Evolutionary conservation across 1,140 invertebrate species (phyloP).

Genomic region (Hypsibius dujardini): DNA sequence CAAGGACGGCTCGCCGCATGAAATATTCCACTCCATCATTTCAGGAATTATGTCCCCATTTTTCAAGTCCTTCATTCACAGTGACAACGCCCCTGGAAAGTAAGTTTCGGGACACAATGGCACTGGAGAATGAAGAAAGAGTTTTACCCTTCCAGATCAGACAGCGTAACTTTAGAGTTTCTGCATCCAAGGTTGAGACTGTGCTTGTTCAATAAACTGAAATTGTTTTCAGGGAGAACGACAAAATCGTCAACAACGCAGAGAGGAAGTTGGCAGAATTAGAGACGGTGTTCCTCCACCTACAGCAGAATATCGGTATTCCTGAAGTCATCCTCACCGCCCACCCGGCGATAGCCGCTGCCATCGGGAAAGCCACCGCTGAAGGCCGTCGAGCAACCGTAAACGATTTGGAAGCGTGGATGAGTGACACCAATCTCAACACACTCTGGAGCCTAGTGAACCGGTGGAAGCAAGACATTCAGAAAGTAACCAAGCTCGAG

Average conservation of each 20-base stretch:
- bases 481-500: conserved; percentile 95
- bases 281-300: conserved; percentile 93
- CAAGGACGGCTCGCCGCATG: conserved; percentile 86
- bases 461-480: conserved; percentile 97
- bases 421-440: conserved; percentile 45
- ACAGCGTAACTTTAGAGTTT: no score
- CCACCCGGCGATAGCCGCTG: conserved; percentile 61
- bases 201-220: background rate
- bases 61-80: conserved; percentile 70
- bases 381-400: conserved; percentile 84
- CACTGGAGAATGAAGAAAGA: no score
- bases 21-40: conserved; percentile 63
- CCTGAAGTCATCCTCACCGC: conserved; percentile 87
- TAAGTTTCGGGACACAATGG: no score
- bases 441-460: conserved; percentile 90
- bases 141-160: no score
- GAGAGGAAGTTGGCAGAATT: conserved; percentile 99
- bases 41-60: conserved; percentile 58
- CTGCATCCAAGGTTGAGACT: background rate
- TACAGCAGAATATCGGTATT: conserved; percentile 99
- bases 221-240: conserved; percentile 55
- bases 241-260: conserved; percentile 94
- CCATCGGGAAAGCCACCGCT: conserved; percentile 78
- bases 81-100: conserved; percentile 26
- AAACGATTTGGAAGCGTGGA: conserved; percentile 54